Base-by-base conservation (phyloP, 2,113 vertebrate species). In the Sminthopsis crassicaudata region DNA sequence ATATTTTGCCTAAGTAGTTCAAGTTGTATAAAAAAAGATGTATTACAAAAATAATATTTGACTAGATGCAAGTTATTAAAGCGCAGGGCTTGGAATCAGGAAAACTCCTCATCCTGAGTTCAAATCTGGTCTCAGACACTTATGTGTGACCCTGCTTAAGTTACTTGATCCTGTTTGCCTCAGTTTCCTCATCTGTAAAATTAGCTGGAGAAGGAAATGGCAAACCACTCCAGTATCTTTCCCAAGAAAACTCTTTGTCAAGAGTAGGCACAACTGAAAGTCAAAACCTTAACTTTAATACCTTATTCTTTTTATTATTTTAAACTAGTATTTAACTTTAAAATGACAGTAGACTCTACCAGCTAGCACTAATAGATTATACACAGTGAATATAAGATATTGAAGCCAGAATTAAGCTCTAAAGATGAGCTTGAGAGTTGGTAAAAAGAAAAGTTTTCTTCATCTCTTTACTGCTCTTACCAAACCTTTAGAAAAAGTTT, bases 31-130 rank as follows among this genome's bases (percentile, higher is more conserved):
- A 95, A 96, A 89, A 92, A 30, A n/a, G 94, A 93, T 92, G 91
- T 90, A 26, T 93, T 95, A 95, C 95, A 53, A n/a, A 91, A 53
- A 46, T 90, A 94, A 52, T 92, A 52, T 36, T 84, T 84, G 67
- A 84, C n/a, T 42, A 84, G n/a, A 19, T 42, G 7, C 8, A 11
- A n/a, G 14, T n/a, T 16, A n/a, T 19, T n/a, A n/a, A 16, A n/a
- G 60, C 3, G 16, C 30, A 5, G 3, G 30, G 67, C 67, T 42
- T 42, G 67, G n/a, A 42, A 42, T 42, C n/a, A 84, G n/a, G 67
- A 84, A 84, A 19, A 42, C n/a, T 60, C 57, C 36, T n/a, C 60
- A 30, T 57, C 55, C 30, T 36, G 14, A 76, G 36, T 84, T 84
- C 67, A 84, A 84, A 42, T 84, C 16, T 42, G 19, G 6, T 2